Base-by-base conservation (phyloP, 2,888 invertebrate species). In the Azorinus chamasolen region DNA sequence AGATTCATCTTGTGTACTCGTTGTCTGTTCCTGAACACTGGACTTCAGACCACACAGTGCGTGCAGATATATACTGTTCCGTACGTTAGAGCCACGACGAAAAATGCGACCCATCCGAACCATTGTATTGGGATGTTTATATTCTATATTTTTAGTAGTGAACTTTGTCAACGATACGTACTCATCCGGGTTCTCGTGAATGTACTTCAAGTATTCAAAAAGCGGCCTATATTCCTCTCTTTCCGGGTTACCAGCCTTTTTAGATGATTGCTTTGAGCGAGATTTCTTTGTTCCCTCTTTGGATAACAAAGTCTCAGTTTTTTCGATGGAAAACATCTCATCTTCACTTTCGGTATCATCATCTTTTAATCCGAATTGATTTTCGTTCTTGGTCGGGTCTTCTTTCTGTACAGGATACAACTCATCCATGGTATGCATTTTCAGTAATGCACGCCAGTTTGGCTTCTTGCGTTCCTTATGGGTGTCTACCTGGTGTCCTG, bases 171-270 rank as follows among this genome's bases (percentile, higher is more conserved):
- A 51, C 6, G 54, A 48, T 22, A 81, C 55, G 57, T 85, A 89
- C 62, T 89, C 88, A 3, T 83, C 82, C 0, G 83, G 82, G 50
- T 88, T 83, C 32, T 87, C 88, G 18, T 82, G 66, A 14, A 89
- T 83, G 62, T 86, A 86, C 62, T 81, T 84, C 5, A 89, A 73
- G 68, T 89, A 89, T 41, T 81, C 83, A 24, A 79, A 54, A 65
- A 89, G 62, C 1, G 83, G 86, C 45, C 79, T 83, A 48, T 84
- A 83, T 20, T 89, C 88, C 25, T 85, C 83, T 51, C 68, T 73
- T 4, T 80, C 80, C 53, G 41, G 58, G 22, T 54, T 27, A 16
- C 41, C 18, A 10, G 32, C 22, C 50, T 73, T 75, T 57, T 80
- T 80, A 12, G 51, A 32, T n/a, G 63, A 37, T 27, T 57, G 39